phyloP scores from a whole-genome alignment of 2,797 vertebrate species.

The Girardinus metallicus region DNA sequence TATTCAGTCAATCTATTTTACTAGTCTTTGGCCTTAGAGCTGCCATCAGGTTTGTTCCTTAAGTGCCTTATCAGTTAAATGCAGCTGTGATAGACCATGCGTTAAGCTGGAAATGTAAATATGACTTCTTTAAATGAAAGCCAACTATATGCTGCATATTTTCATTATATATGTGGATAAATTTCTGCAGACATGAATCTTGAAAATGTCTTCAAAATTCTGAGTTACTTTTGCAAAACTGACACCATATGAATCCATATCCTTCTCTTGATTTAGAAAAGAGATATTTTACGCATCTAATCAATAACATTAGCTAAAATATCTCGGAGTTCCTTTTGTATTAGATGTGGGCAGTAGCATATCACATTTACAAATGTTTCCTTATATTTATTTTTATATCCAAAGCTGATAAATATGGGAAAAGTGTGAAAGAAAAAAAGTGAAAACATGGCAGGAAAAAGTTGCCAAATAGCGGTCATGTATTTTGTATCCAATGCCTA shows the following conservation, averaged over 20 bases:
- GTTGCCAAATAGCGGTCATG: not conserved
- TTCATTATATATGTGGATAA: not conserved
- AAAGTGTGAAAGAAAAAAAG: not conserved
- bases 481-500: not conserved
- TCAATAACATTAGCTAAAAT: not conserved
- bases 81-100: slow-evolving; percentile 70
- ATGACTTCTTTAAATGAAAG: slow-evolving; percentile 42
- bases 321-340: not conserved
- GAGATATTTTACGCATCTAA: not conserved
- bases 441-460: not conserved
- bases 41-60: slow-evolving; percentile 78
- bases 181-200: not conserved
- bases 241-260: not conserved
- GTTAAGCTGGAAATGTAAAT: slow-evolving; percentile 50
- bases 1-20: slow-evolving; percentile 82
- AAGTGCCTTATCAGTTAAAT: slow-evolving; percentile 81
- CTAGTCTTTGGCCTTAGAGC: slow-evolving; percentile 76
- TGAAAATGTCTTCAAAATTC: not conserved
- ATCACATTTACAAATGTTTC: not conserved
- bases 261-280: not conserved
- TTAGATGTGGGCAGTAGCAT: not conserved
- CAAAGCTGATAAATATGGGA: not conserved
- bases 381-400: not conserved
- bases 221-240: not conserved
- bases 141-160: not conserved